phyloP scores from a whole-genome alignment of 1,140 invertebrate genomes.

The Hypothenemus hampei region DNA sequence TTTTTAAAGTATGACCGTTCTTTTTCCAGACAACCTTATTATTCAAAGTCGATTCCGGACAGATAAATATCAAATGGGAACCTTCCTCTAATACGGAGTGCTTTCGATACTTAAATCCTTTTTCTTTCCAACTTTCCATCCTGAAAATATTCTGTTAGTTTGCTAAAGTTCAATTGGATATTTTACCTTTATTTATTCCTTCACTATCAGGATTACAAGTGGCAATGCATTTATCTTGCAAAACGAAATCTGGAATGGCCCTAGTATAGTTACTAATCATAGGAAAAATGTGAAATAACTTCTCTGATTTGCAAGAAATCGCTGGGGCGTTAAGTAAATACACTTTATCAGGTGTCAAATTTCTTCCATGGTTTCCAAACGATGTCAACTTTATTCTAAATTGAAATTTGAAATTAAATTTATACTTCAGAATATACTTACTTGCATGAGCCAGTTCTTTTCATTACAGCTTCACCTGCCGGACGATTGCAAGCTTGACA shows the following conservation, averaged over 20 bases:
- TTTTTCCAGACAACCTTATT: conserved; percentile 49
- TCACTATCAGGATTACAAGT: conserved; percentile 42
- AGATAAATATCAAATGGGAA: conserved; percentile 49
- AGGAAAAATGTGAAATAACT: conserved; percentile 46
- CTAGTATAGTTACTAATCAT: conserved; percentile 46
- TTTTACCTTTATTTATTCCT: conserved; percentile 37
- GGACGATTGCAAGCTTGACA: conserved; percentile 42
- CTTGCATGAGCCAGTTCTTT: conserved; percentile 39
- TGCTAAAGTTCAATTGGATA: background rate
- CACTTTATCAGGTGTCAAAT: conserved; percentile 20
- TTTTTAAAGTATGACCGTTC: conserved; percentile 44
- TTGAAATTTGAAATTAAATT: conserved; percentile 2
- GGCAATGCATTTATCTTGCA: conserved; percentile 47
- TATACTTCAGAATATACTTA: background rate
- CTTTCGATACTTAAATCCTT: conserved; percentile 49
- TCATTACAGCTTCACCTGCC: conserved; percentile 37
- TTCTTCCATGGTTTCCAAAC: background rate
- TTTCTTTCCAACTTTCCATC: conserved; percentile 45
- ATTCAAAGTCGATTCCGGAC: conserved; percentile 48
- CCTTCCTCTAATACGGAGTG: conserved; percentile 49
- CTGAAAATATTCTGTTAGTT: conserved; percentile 4
- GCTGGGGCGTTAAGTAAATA: conserved; percentile 36
- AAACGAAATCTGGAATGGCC: conserved; percentile 50
- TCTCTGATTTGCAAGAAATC: conserved; percentile 44
- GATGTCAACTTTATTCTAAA: conserved; percentile 16